These are phyloP conservation scores for Hippocampus zosterae DNA, from an alignment of 2,113 vertebrate genomes.

Conservation along the genomic window DNA sequence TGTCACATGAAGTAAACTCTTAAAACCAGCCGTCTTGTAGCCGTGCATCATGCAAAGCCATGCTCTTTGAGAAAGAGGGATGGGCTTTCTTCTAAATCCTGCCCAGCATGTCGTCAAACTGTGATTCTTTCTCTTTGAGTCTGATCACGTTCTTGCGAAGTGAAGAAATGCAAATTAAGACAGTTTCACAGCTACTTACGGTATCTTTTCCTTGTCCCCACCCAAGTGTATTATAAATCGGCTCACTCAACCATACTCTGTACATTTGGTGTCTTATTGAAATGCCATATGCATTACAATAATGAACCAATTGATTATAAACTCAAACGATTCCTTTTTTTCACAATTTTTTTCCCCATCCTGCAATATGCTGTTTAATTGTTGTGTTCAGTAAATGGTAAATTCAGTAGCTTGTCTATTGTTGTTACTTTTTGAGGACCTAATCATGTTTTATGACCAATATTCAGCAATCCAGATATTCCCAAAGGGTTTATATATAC, in stretches of 20 bases:
- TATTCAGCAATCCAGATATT: slow-evolving; percentile 9
- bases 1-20: neutral
- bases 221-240: slow-evolving; percentile 10
- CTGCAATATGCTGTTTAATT: no score
- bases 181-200: slow-evolving; percentile 8
- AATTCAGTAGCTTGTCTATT: no score
- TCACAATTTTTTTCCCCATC: no score
- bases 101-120: slow-evolving; percentile 34
- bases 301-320: no score
- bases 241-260: slow-evolving; percentile 9
- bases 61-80: slow-evolving; percentile 40
- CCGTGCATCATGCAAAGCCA: neutral
- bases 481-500: neutral
- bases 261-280: neutral
- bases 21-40: slow-evolving; percentile 9
- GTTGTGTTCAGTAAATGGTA: no score
- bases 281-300: no score
- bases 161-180: slow-evolving; percentile 21
- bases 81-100: slow-evolving; percentile 56
- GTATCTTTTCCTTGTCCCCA: slow-evolving; percentile 5
- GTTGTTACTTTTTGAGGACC: no score
- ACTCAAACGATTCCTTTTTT: no score
- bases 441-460: no score
- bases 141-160: slow-evolving; percentile 29
- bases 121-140: slow-evolving; percentile 31